Percentiles rank a stretch among this genome's conserved stretches.
Conservation (phyloP, 2,113 vertebrate genomes). For the Coptodon bakossiorum region DNA sequence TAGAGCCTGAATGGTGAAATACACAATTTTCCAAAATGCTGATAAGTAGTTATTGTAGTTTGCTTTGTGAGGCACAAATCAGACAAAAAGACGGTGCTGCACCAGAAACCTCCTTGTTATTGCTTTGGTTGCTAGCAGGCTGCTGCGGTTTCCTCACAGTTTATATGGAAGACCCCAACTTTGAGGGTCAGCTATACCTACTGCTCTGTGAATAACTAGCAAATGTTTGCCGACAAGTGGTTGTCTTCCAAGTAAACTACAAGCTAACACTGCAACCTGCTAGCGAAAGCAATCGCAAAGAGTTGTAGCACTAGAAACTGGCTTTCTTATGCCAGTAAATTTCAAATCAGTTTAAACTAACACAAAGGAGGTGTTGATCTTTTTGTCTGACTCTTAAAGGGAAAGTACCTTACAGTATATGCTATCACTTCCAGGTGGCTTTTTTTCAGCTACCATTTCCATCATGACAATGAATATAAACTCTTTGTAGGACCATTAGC, state of each 20-base stretch:
- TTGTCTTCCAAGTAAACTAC: not conserved
- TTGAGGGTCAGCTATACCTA: not conserved
- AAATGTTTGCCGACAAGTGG: not conserved
- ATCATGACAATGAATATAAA: not conserved
- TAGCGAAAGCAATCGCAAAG: not conserved
- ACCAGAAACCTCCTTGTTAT: not conserved
- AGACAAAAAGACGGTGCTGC: not conserved
- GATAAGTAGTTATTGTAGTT: not conserved
- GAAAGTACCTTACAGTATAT: not conserved
- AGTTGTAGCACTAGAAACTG: rapidly evolving
- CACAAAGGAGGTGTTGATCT: not conserved
- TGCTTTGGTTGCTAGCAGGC: not conserved
- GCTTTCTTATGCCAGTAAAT: not conserved
- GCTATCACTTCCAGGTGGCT: not conserved
- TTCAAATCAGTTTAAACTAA: not conserved
- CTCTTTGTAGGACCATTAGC: not conserved
- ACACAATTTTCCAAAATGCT: not conserved
- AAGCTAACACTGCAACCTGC: not conserved
- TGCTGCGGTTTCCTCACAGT: rapidly evolving
- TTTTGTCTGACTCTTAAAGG: not conserved
- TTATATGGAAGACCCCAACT: not conserved
- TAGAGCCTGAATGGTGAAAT: not conserved
- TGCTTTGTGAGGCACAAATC: not conserved
- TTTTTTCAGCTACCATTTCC: not conserved
- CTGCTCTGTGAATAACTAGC: not conserved